Base-by-base conservation (phyloP, 64 coral and sea anemone genomes). In the Acropora tenuis region DNA sequence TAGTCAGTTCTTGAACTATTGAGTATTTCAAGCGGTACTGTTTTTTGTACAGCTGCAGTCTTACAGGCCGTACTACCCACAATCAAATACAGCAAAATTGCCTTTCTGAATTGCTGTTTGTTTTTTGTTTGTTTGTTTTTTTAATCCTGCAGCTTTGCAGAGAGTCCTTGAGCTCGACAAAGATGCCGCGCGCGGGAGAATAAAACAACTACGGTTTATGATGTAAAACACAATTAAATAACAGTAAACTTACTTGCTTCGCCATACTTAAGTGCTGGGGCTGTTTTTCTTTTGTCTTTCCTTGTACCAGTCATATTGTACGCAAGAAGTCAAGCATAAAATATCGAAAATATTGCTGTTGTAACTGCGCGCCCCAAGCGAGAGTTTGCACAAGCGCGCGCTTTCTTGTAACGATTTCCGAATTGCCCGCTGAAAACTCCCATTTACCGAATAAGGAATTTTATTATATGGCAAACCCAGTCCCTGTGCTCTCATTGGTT, bases 211-310 rank as follows among this genome's bases (percentile, higher is more conserved):
- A 11, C 11, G 59, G 11, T 11, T 63, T 11, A 11, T 63, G 59
- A 63, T 8, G 59, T 63, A 63, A 63, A 47, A 78, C 43, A 48
- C 77, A 78, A 78, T n/a, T 50, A 18, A 6, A 78, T 7, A 6
- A 50, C 73, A 20, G 13, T 19, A 50, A 55, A 79, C 77, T 79
- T 53, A 79, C 47, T 79, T 30, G 4, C 6, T 69, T 84, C 63
- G 44, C 81, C 42, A 69, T 69, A 84, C 43, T 84, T 84, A 2
- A 84, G 16, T 84, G 81, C 18, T 48, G 81, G 81, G 1, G 81
- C 18, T 48, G 44, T 84, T 65, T 84, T 84, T 48, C 81, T 84
- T 84, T 69, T 84, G 61, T 77, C 61, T 80, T 80, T 80, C 30
- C 52, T 59, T 42, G n/a, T 60, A 12, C 2, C 40, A 20, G 15